phyloP scores from a whole-genome alignment of 2,113 vertebrate genomes.

The Scomber colias region DNA sequence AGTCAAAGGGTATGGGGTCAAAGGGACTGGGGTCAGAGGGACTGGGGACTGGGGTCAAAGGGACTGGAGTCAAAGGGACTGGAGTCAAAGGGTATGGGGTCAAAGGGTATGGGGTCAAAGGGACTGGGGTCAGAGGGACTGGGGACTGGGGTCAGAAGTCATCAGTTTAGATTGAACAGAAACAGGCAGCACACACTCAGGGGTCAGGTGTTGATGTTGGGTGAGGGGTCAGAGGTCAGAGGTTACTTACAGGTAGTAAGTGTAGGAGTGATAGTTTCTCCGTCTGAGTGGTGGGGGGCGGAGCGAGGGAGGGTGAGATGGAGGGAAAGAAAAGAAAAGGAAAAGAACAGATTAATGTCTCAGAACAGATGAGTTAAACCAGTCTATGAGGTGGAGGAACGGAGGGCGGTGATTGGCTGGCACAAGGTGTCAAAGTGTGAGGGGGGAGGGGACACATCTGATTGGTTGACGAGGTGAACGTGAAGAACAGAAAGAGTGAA shows the following conservation, averaged over 20 bases:
- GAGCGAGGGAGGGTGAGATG: conserved; percentile 61
- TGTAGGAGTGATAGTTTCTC: conserved; percentile 78
- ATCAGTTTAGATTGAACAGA: background rate
- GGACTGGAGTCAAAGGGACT: no score
- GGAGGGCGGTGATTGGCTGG: conserved; percentile 41
- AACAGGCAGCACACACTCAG: background rate
- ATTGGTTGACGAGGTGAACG: conserved; percentile 10
- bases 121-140: no score
- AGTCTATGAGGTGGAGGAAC: conserved; percentile 22
- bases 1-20: no score
- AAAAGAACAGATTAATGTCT: conserved; percentile 71
- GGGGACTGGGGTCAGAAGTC: no score
- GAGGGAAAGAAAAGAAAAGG: conserved; percentile 66
- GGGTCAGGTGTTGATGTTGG: conserved; percentile 22
- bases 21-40: no score
- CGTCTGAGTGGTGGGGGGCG: conserved; percentile 67
- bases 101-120: no score
- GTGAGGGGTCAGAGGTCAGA: conserved; percentile 64
- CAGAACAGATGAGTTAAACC: conserved; percentile 46
- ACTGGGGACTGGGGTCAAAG: no score
- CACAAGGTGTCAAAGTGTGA: conserved; percentile 15
- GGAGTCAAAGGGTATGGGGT: no score
- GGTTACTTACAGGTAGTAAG: conserved; percentile 79
- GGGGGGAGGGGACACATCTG: background rate
- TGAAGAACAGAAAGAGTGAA: background rate